Base-by-base conservation (phyloP, 2,888 invertebrate species). In the Himalopsyche anomala region DNA sequence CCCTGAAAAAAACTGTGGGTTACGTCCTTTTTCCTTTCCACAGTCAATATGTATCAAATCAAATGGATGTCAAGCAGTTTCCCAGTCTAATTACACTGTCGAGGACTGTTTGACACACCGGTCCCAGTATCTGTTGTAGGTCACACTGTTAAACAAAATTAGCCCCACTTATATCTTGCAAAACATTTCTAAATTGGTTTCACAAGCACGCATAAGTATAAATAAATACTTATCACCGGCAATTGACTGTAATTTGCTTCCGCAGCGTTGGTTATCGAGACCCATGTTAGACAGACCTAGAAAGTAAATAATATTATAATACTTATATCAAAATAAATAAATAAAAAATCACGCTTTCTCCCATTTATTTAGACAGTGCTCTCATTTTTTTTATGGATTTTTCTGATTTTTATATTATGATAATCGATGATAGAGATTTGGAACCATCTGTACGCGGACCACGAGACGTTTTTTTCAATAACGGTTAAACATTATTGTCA, bases 191-290 rank as follows among this genome's bases (percentile, higher is more conserved):
- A 62, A 62, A 62, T 62, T 62, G 62, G 62, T 28, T 62, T 28
- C 62, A 62, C 62, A n/a, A 28, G 28, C 62, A 62, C 62, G 62
- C 62, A 62, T 62, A 62, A 62, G 19, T 62, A 62, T 62, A 62
- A 62, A 62, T 62, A 62, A 62, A 62, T 62, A 62, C 62, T 62
- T 62, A 62, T 19, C 62, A 62, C 19, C n/a, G 62, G 62, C 62
- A 62, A 62, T 62, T 62, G 62, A 62, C 62, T 62, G 62, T 62
- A 62, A 62, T 62, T 62, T 19, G 62, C 62, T 62, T 62, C 62
- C 62, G 62, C 62, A n/a, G 56, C 5, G 28, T 51, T 51, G 5
- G 51, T 28, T 28, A 62, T 9, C 62, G 62, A 62, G 19, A 51
- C 51, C 28, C 62, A 11, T 1, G 62, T n/a, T 28, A 19, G 19